Conservation (phyloP, 1,140 invertebrate species). For the Drosophila prosaltans region DNA sequence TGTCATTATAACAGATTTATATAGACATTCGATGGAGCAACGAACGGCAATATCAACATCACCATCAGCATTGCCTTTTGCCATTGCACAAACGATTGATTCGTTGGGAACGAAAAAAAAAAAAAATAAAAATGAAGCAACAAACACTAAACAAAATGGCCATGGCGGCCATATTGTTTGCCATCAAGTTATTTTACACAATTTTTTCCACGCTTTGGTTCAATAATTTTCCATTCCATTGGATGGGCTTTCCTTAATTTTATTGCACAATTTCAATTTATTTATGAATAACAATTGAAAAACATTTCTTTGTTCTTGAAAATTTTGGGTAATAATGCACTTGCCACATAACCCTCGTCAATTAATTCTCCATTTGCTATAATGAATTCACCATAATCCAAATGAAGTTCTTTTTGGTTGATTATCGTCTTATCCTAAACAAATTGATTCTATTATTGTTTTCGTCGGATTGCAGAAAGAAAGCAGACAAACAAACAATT, state of each 20-base stretch:
- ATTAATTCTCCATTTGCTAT: neutral
- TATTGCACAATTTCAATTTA: constrained; percentile 57
- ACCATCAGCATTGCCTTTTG: constrained; percentile 1
- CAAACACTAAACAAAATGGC: constrained; percentile 3
- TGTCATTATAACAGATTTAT: constrained; percentile 44
- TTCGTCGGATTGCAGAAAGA: constrained; percentile 3
- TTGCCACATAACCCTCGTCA: neutral
- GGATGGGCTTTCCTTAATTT: constrained; percentile 31
- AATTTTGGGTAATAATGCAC: neutral
- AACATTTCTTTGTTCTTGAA: constrained; percentile 8
- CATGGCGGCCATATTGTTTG: constrained; percentile 11
- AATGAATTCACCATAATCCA: neutral
- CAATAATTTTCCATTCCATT: constrained; percentile 42
- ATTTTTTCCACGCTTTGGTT: constrained; percentile 39
- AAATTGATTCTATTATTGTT: constrained; percentile 55
- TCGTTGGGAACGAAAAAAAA: constrained; percentile 6
- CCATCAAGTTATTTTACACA: constrained; percentile 49
- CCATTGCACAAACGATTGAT: constrained; percentile 34
- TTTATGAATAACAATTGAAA: constrained; percentile 47
- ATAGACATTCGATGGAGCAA: constrained; percentile 19
- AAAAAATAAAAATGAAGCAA: neutral
- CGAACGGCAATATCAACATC: neutral
- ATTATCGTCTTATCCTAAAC: constrained; percentile 19
- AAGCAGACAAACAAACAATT: neutral
- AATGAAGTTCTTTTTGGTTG: too few relatives aligned